A percentile compares a stretch with the other conserved stretches of the same genome.
Conservation (phyloP, 1,140 invertebrate species). For the Brachionus calyciflorus region DNA sequence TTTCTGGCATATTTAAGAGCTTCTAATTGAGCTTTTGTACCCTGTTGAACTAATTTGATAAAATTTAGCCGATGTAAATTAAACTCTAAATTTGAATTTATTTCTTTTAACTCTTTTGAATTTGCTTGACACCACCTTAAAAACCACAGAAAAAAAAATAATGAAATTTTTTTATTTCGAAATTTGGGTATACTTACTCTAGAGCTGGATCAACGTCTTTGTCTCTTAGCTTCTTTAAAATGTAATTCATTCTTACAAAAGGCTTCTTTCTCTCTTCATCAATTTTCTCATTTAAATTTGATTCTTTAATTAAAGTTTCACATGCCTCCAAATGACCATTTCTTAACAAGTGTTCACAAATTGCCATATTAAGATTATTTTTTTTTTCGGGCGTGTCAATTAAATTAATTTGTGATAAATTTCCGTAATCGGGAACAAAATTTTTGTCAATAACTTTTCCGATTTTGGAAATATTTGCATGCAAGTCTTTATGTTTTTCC, state of each 20-base stretch:
- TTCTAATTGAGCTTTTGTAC: slow-evolving; percentile 67
- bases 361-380: slow-evolving; percentile 83
- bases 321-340: slow-evolving; percentile 86
- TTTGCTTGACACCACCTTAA: slow-evolving; percentile 62
- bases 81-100: slow-evolving; percentile 75
- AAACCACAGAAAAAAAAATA: slow-evolving; percentile 48
- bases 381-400: slow-evolving; percentile 76
- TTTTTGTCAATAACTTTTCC: slow-evolving; percentile 87
- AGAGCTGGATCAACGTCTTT: slow-evolving; percentile 76
- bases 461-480: slow-evolving; percentile 89
- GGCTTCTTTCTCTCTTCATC: slow-evolving; percentile 73
- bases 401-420: slow-evolving; percentile 78
- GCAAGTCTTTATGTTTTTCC: slow-evolving; percentile 69
- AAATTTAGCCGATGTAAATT: slow-evolving; percentile 76
- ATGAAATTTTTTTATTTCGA: neutral
- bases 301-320: slow-evolving; percentile 67
- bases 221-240: slow-evolving; percentile 75
- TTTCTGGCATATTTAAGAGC: slow-evolving; percentile 84
- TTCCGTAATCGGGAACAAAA: slow-evolving; percentile 73
- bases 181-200: slow-evolving; percentile 60
- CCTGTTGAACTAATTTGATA: slow-evolving; percentile 70
- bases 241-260: slow-evolving; percentile 78
- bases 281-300: slow-evolving; percentile 55
- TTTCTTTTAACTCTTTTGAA: slow-evolving; percentile 55
- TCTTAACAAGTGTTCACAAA: slow-evolving; percentile 90